Conservation (phyloP, 2,797 vertebrate genomes). For the Chromis chromis region DNA sequence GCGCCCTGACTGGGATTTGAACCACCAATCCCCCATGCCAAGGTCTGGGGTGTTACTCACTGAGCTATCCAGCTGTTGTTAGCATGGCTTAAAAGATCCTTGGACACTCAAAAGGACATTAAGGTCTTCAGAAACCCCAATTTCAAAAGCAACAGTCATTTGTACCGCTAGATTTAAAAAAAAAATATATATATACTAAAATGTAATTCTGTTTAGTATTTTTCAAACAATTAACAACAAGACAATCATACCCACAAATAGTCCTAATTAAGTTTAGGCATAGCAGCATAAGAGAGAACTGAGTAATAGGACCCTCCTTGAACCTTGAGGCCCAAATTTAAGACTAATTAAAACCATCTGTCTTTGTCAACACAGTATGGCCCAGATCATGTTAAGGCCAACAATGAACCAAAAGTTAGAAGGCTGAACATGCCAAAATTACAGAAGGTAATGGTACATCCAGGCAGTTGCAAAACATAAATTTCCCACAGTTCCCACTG, state of each 20-base stretch:
- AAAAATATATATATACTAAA: too few species aligned
- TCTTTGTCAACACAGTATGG: neutral
- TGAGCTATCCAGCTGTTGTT: too few species aligned
- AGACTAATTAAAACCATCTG: constrained; percentile 34
- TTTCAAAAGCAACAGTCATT: too few species aligned
- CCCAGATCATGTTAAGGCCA: neutral
- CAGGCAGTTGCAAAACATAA: neutral
- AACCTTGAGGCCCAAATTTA: constrained; percentile 10
- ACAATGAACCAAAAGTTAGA: neutral
- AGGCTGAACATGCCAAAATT: neutral
- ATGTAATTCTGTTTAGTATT: too few species aligned
- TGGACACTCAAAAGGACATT: neutral
- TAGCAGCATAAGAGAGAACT: neutral
- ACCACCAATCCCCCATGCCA: too few species aligned
- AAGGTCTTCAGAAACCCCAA: too few species aligned
- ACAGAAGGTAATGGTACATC: neutral
- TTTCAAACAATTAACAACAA: neutral
- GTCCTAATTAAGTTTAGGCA: neutral
- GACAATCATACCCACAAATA: neutral
- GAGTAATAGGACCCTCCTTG: constrained; percentile 16
- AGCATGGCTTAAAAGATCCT: neutral
- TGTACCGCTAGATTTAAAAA: too few species aligned
- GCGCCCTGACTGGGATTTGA: too few species aligned
- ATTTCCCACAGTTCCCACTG: neutral
- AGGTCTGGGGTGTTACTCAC: too few species aligned